These are phyloP conservation scores for Cartodere bifasciata DNA, from an alignment of 2,888 invertebrate genomes.

Conservation along the genomic window DNA sequence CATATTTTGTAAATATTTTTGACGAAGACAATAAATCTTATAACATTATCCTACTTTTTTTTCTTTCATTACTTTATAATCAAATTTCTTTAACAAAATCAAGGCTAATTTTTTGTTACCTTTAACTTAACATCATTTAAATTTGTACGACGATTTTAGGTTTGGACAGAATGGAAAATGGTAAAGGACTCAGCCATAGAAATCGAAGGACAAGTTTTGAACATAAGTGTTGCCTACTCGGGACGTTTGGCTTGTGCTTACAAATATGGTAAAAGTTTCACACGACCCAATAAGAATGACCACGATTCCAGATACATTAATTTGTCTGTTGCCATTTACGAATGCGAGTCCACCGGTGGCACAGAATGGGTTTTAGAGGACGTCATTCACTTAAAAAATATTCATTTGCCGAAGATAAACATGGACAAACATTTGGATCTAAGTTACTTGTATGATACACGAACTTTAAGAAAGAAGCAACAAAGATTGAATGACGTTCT, in stretches of 20 bases:
- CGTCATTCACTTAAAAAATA: constrained; percentile 86
- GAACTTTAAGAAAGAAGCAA: constrained; percentile 71
- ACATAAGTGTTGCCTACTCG: constrained; percentile 94
- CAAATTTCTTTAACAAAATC: no score
- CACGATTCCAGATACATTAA: constrained; percentile 77
- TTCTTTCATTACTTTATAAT: no score
- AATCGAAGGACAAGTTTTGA: constrained; percentile 63
- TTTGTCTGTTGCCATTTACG: constrained; percentile 90
- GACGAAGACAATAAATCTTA: no score
- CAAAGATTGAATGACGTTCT: constrained; percentile 69
- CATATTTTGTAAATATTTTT: no score
- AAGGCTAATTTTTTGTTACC: no score
- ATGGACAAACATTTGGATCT: constrained; percentile 73
- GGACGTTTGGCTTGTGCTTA: constrained; percentile 96
- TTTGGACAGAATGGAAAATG: constrained; percentile 35
- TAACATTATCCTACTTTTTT: no score
- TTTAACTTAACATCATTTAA: no score
- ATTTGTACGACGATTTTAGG: no score
- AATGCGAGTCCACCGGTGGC: constrained; percentile 97
- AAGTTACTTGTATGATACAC: constrained; percentile 68
- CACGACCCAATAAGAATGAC: constrained; percentile 61
- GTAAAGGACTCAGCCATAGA: constrained; percentile 49
- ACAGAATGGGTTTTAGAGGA: constrained; percentile 92
- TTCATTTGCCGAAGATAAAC: constrained; percentile 71
- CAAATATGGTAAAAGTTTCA: constrained; percentile 83